Percentiles rank a stretch among this genome's conserved stretches.
phyloP scores from a whole-genome alignment of 2,797 vertebrate genomes.

The Ceyx erithaca region DNA sequence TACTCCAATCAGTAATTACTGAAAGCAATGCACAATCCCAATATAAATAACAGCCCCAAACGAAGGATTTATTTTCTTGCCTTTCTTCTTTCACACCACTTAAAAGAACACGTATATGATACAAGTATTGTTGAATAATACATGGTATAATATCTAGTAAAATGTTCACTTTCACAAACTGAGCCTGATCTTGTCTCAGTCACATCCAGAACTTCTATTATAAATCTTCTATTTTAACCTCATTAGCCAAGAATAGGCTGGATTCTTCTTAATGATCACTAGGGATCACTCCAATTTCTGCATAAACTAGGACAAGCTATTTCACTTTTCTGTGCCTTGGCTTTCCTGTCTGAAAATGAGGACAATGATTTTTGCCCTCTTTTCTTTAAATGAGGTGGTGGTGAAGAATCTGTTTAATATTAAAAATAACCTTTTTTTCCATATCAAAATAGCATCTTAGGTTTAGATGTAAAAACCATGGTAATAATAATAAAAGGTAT shows the following conservation, averaged over 20 bases:
- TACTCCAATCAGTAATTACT: neutral
- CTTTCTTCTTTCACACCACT: neutral
- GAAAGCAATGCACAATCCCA: neutral
- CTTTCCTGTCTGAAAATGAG: neutral
- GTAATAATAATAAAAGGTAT: neutral
- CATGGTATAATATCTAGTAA: neutral
- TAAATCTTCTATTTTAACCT: neutral
- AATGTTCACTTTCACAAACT: neutral
- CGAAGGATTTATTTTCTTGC: neutral
- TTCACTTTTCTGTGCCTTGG: neutral
- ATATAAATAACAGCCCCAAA: neutral
- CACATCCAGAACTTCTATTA: neutral
- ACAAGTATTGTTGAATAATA: no score
- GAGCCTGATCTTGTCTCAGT: neutral
- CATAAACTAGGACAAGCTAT: conserved; percentile 24
- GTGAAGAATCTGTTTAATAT: neutral
- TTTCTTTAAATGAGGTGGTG: neutral
- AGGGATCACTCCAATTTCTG: neutral
- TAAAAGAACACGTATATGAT: neutral
- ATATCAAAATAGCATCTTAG: neutral
- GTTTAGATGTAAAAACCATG: neutral
- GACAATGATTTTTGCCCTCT: neutral
- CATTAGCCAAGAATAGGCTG: conserved; percentile 26
- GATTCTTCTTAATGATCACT: conserved; percentile 17
- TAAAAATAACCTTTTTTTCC: neutral